A percentile compares a stretch with the other conserved stretches of the same genome.
Conservation (phyloP, 2,888 invertebrate species). For the Julus scandinavius region DNA sequence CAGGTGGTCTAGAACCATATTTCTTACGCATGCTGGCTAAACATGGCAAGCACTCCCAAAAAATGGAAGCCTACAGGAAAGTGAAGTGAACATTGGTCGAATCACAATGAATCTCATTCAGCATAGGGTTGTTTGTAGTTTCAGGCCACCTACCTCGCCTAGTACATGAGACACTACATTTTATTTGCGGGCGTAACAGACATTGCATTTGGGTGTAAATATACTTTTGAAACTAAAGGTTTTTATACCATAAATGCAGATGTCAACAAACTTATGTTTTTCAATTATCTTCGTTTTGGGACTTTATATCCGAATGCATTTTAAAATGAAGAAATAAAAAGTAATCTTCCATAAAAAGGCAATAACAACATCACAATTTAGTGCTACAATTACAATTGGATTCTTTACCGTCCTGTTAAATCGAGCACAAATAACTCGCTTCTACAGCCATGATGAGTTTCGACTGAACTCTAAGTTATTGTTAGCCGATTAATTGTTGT, state of each 20-base stretch:
- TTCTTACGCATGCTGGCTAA: neutral
- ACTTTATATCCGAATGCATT: neutral
- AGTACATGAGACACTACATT: no score
- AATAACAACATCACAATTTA: neutral
- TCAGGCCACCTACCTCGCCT: neutral
- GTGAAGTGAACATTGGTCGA: neutral
- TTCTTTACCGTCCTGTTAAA: neutral
- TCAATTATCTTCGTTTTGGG: no score
- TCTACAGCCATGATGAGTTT: neutral
- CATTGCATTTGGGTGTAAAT: neutral
- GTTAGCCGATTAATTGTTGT: neutral
- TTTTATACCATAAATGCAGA: neutral
- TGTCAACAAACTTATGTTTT: neutral
- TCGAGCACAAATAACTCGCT: neutral
- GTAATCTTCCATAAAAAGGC: neutral
- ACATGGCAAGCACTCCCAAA: neutral
- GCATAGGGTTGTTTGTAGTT: neutral
- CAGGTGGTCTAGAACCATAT: neutral
- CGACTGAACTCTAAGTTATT: conserved; percentile 4
- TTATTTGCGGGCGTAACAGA: neutral
- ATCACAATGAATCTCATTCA: neutral
- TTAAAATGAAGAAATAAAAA: neutral
- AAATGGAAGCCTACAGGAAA: neutral
- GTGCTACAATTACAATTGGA: neutral
- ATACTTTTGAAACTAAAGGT: neutral